Conservation (phyloP, 2,888 invertebrate species). For the Orthonychiurus folsomi region DNA sequence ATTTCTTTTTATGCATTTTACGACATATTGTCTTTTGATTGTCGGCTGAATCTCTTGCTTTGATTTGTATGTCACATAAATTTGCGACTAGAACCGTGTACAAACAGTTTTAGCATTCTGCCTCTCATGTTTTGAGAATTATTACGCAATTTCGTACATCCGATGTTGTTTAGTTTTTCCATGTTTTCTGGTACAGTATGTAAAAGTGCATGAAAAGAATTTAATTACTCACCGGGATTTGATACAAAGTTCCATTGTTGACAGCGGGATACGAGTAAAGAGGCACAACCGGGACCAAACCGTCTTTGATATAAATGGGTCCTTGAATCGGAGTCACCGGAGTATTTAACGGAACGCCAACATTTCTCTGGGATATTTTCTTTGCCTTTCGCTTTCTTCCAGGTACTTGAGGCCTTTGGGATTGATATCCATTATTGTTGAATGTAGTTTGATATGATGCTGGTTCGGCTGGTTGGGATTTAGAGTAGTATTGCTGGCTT, state of each 20-base stretch:
- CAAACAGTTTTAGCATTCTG: too few species aligned
- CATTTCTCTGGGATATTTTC: constrained; percentile 19
- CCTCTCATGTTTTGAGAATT: too few species aligned
- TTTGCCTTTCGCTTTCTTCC: constrained; percentile 24
- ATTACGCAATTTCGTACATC: too few species aligned
- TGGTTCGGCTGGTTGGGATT: neutral
- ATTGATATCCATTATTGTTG: neutral
- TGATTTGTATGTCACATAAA: too few species aligned
- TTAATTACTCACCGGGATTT: constrained; percentile 89
- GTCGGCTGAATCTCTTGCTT: too few species aligned
- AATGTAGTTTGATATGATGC: neutral
- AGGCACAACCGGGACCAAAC: constrained; percentile 76
- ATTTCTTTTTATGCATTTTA: too few species aligned
- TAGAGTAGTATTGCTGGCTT: constrained; percentile 12
- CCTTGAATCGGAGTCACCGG: constrained; percentile 77
- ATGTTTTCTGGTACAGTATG: too few species aligned
- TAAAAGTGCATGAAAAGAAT: too few species aligned
- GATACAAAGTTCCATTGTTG: constrained; percentile 76
- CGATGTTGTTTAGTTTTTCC: too few species aligned
- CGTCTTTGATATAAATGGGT: constrained; percentile 76
- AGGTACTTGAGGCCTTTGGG: constrained; percentile 10
- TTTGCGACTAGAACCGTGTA: too few species aligned
- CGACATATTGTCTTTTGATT: too few species aligned
- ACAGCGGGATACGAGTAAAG: constrained; percentile 72
- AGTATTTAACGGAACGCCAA: constrained; percentile 11